Base-by-base conservation (phyloP, 92 coral and sea anemone species). In the Galaxea fascicularis region DNA sequence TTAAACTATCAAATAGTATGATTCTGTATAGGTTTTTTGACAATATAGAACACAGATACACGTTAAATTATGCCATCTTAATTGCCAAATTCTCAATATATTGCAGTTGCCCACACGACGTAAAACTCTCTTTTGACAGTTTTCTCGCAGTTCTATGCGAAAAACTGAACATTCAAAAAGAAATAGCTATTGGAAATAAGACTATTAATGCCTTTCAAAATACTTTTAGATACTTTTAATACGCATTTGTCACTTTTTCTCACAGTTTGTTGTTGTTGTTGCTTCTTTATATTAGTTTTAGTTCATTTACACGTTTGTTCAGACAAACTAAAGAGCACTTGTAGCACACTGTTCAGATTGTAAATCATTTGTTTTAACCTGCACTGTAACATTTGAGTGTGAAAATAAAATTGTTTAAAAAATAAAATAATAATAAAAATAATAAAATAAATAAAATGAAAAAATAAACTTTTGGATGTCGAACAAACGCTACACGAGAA, bases 111-210 rank as follows among this genome's bases (percentile, higher is more conserved):
- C 51, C 12, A 17, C 79, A 53, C 65, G 26, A 53, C 65, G 65
- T 41, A 49, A 74, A 49, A 56, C 63, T 74, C 79, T 74, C 65
- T 74, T 74, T 74, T 27, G 65, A 74, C 64, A 74, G 65, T 74
- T 52, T 49, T 74, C 79, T 74, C 44, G 11, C n/a, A 74, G 63
- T 52, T 29, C 49, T 52, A 49, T 15, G 47, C 18, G 73, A 67
- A 67, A 67, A 67, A 28, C 20, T 67, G 47, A 67, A 28, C 41
- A 29, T 67, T 27, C 73, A 24, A 25, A 67, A 67, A 67, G 73
- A 62, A 62, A 62, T 62, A 62, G 68, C 68, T 1, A 49, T 49
- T 13, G 8, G 53, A 16, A 49, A n/a, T n/a, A n/a, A n/a, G n/a
- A n/a, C n/a, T n/a, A n/a, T n/a, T n/a, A n/a, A n/a, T n/a, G n/a